Conservation (phyloP, 2,113 vertebrate genomes). For the Anas platyrhynchos region DNA sequence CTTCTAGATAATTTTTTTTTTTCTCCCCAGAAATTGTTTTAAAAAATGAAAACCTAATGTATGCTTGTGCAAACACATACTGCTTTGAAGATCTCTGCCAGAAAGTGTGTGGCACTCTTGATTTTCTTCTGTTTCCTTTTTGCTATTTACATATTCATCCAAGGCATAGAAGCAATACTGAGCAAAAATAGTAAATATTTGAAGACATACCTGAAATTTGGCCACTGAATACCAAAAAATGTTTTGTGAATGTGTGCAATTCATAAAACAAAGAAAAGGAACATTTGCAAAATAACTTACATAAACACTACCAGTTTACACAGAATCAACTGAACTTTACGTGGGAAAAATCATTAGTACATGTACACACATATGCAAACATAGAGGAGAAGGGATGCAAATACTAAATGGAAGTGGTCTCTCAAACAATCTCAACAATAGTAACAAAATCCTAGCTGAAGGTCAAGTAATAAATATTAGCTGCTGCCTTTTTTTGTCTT, state of each 20-base stretch:
- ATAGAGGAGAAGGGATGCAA: background rate
- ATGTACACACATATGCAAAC: background rate
- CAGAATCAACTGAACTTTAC: background rate
- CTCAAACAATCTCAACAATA: background rate
- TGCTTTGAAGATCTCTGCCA: background rate
- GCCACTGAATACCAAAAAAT: background rate
- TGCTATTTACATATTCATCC: background rate
- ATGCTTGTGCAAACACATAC: background rate
- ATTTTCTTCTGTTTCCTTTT: background rate
- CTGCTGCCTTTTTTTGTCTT: background rate
- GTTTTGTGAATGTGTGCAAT: background rate
- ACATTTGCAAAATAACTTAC: background rate
- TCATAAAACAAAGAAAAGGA: background rate
- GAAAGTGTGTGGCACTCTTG: background rate
- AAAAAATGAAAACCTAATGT: background rate
- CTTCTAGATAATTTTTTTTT: background rate
- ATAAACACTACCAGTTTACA: background rate
- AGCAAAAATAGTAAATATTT: background rate
- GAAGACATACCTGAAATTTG: background rate
- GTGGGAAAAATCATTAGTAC: background rate
- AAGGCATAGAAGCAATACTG: background rate
- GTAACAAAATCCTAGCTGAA: background rate
- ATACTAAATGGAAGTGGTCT: background rate
- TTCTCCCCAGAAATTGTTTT: background rate
- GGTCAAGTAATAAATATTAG: background rate